Percentiles rank a stretch among this genome's conserved stretches.
These are phyloP conservation scores for Tyrophagus putrescentiae DNA, from an alignment of 1,140 invertebrate species.

Conservation along the genomic window DNA sequence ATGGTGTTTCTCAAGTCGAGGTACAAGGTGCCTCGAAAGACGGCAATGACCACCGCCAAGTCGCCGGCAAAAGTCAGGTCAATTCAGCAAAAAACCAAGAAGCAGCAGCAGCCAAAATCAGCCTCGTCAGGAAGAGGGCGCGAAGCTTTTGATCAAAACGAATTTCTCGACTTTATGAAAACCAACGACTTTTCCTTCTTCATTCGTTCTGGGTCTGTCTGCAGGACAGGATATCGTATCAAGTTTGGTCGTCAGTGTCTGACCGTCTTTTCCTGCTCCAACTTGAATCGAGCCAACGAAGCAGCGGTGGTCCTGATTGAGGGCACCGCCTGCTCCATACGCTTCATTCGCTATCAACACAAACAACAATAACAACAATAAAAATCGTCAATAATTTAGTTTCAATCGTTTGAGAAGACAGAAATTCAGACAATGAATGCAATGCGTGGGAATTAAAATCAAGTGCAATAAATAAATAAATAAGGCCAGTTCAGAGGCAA, in stretches of 20 bases:
- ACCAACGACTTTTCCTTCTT: background rate
- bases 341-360: background rate
- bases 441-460: background rate
- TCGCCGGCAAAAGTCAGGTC: too few relatives aligned
- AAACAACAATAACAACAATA: background rate
- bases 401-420: background rate
- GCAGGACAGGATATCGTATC: background rate
- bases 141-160: background rate
- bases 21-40: too few relatives aligned
- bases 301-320: background rate
- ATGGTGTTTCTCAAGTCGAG: too few relatives aligned
- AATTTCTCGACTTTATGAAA: background rate
- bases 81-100: background rate
- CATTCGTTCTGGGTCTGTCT: background rate
- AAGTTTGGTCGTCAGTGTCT: background rate
- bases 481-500: too few relatives aligned
- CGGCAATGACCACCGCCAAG: too few relatives aligned
- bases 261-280: background rate
- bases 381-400: background rate
- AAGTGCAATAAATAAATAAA: background rate
- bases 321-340: background rate
- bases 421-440: background rate
- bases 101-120: background rate
- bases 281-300: background rate
- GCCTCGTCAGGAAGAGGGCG: too few relatives aligned